Evolutionary conservation across 2,888 invertebrate genomes (phyloP), one percentile per base, ranked within the genome.

Genomic region (Amiota minor): DNA sequence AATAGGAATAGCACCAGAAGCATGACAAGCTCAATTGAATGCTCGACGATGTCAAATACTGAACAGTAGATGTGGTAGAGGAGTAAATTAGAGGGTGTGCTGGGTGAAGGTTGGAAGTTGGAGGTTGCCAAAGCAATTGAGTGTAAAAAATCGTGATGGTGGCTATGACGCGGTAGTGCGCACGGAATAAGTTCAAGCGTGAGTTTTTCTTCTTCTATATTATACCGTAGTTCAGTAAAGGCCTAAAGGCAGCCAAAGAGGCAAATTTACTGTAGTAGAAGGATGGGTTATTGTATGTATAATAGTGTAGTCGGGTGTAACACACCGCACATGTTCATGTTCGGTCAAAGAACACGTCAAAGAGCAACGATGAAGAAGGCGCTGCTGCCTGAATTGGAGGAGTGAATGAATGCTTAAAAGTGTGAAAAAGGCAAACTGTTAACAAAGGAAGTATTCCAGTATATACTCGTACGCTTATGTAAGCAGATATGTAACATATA

Each of bases 111-210:
- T 9, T 45, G 62, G 62, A 62, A 82, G 77, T 81, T 79, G 80
- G 50, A 83, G 84, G 82, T 82, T 83, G 81, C 79, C 76, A 70
- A 35, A 78, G 82, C 84, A 85, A 84, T 84, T 85, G 84, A 84
- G 84, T 84, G 85, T 83, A 82, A 81, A 83, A 81, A 85, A 81
- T 81, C 78, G 81, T 78, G 81, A 77, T 77, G 83, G 81, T 81
- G 80, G 78, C 59, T 11, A 35, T 35, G 35, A 35, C 35, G 9
- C 20, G 20, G 59, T 20, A 9, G 16, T 59, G 59, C 35, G 20
- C 59, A 35, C 35, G 35, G 6, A 35, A 35, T 35, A 35, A 35
- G 59, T 18, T 59, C 59, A 59, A 18, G 59, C 59, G 59, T 59
- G 20, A 59, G 20, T 59, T 50, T 50, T 59, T 18, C 18, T 18